Conservation (phyloP, 2,888 invertebrate species). For the Colletes collaris region DNA sequence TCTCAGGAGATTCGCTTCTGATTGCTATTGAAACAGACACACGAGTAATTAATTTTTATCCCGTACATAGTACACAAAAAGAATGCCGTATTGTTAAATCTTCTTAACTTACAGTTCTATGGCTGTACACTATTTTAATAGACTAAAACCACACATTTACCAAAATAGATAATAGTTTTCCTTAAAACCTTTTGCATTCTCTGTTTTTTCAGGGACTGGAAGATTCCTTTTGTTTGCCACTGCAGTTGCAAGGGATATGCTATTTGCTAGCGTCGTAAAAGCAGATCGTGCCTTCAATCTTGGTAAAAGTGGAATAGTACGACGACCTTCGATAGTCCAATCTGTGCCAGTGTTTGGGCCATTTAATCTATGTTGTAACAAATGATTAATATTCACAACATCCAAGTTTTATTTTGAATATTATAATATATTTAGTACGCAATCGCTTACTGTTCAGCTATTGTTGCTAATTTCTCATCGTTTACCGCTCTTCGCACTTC, state of each 20-base stretch:
- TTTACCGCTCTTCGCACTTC: conserved; percentile 96
- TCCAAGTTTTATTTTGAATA: neutral
- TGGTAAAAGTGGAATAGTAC: conserved; percentile 92
- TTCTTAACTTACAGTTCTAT: conserved; percentile 39
- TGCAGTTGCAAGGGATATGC: conserved; percentile 87
- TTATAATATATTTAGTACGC: neutral
- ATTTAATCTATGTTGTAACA: conserved; percentile 83
- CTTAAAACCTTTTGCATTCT: conserved; percentile 69
- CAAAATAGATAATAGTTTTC: conserved; percentile 52
- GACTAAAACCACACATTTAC: conserved; percentile 55
- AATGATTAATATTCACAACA: conserved; percentile 1
- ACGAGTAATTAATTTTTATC: conserved; percentile 8
- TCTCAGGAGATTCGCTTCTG: conserved; percentile 62
- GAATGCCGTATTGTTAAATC: neutral
- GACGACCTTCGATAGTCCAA: conserved; percentile 95
- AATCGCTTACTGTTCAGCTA: conserved; percentile 92
- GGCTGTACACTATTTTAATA: conserved; percentile 34
- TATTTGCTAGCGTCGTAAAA: conserved; percentile 92
- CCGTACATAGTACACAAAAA: neutral
- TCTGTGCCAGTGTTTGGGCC: conserved; percentile 86
- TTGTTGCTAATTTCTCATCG: conserved; percentile 94
- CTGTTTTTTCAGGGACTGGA: conserved; percentile 83
- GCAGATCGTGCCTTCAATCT: conserved; percentile 93
- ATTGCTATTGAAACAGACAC: conserved; percentile 41
- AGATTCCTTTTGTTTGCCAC: conserved; percentile 87